Evolutionary conservation across 2,797 vertebrate species (phyloP).

Genomic region (Lithobates pipiens): DNA sequence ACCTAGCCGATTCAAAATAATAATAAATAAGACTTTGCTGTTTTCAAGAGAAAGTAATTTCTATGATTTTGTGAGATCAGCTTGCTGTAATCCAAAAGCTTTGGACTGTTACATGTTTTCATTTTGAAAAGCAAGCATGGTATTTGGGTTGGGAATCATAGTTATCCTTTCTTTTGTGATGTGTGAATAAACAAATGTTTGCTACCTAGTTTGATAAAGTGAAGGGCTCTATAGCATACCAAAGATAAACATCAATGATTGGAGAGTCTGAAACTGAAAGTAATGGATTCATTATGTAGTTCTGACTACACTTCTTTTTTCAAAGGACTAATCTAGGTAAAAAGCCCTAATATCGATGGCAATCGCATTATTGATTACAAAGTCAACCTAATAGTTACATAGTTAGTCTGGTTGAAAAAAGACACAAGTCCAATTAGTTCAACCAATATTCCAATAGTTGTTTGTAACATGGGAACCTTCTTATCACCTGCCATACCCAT

Average conservation of each 20-base stretch:
- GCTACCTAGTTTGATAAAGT: background rate
- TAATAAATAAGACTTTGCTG: background rate
- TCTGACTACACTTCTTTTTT: background rate
- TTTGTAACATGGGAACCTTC: no score
- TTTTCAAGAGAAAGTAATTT: background rate
- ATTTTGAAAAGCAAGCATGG: slow-evolving; percentile 64
- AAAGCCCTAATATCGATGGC: no score
- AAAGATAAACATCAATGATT: no score
- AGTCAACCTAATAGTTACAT: background rate
- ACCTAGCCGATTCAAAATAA: background rate
- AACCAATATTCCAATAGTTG: no score
- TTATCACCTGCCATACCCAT: no score
- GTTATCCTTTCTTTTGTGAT: background rate
- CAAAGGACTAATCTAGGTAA: background rate
- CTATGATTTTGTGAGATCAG: slow-evolving; percentile 57
- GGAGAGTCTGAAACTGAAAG: no score
- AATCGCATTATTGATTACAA: background rate
- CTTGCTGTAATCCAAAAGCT: slow-evolving; percentile 65
- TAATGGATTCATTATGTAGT: no score
- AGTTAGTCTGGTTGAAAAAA: no score
- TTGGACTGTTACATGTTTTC: slow-evolving; percentile 67
- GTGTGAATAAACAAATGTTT: background rate
- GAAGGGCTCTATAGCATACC: background rate
- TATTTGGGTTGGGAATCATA: slow-evolving; percentile 65
- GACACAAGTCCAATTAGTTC: no score